Evolutionary conservation across 2,797 vertebrate species (phyloP).

Genomic region (Dallia pectoralis): DNA sequence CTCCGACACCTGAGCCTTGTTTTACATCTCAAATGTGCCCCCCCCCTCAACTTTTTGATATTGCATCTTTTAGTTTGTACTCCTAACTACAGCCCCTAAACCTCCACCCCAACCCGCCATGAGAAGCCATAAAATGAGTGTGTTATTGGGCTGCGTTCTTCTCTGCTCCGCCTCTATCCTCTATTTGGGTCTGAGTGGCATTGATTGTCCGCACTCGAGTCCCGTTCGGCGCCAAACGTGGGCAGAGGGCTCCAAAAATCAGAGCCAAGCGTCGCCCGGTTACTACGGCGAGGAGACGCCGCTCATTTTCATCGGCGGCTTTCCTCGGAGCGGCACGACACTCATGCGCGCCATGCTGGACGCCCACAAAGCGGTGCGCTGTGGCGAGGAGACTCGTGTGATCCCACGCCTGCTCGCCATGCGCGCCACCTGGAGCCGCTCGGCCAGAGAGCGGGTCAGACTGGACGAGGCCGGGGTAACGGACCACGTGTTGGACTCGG

Average conservation of each 20-base stretch:
- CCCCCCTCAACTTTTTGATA: not conserved
- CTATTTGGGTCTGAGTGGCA: constrained; percentile 87
- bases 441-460: constrained; percentile 88
- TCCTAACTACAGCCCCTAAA: not conserved
- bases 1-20: not conserved
- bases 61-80: not conserved
- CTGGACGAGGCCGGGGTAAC: constrained; percentile 92
- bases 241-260: constrained; percentile 65
- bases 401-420: constrained; percentile 89
- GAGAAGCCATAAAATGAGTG: constrained; percentile 82
- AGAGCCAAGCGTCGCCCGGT: constrained; percentile 56
- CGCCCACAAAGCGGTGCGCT: constrained; percentile 84
- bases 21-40: not conserved
- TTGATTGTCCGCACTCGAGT: constrained; percentile 84
- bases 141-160: constrained; percentile 85
- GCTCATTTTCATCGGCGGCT: constrained; percentile 92
- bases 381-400: constrained; percentile 90
- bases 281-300: constrained; percentile 89
- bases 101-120: constrained; percentile 64
- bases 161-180: constrained; percentile 88
- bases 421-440: constrained; percentile 91
- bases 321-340: constrained; percentile 91
- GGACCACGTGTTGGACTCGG: constrained; percentile 88
- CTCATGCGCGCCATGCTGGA: constrained; percentile 95
- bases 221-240: constrained; percentile 58